Evolutionary conservation across 2,113 vertebrate genomes (phyloP).

Genomic region (Dasyornis broadbenti): DNA sequence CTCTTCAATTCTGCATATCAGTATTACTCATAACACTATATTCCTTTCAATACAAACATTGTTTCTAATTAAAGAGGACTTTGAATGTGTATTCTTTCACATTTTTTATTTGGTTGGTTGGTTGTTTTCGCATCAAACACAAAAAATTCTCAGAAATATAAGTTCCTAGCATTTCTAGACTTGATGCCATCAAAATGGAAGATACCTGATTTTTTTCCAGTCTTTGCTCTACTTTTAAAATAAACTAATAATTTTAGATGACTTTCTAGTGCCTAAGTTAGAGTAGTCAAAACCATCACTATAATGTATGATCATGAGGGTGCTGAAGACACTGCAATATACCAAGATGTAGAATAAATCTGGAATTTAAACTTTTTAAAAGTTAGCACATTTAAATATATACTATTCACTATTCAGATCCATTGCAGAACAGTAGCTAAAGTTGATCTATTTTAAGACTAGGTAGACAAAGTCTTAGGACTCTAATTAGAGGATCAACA

Average conservation of each 20-base stretch:
- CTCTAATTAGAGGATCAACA: neutral
- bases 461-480: neutral
- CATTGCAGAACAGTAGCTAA: neutral
- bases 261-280: neutral
- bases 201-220: neutral
- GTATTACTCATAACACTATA: neutral
- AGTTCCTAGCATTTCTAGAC: neutral
- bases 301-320: neutral
- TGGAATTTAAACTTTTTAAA: neutral
- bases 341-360: neutral
- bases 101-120: neutral
- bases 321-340: neutral
- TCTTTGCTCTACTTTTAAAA: neutral
- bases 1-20: neutral
- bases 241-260: neutral
- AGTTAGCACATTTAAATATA: neutral
- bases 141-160: neutral
- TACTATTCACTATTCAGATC: neutral
- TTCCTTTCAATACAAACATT: neutral
- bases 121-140: neutral
- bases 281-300: neutral
- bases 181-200: neutral
- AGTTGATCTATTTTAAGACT: neutral
- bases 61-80: neutral
- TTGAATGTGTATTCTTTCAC: rapidly evolving